Conservation (phyloP, 2,113 vertebrate genomes). For the Crotalus viridis region DNA sequence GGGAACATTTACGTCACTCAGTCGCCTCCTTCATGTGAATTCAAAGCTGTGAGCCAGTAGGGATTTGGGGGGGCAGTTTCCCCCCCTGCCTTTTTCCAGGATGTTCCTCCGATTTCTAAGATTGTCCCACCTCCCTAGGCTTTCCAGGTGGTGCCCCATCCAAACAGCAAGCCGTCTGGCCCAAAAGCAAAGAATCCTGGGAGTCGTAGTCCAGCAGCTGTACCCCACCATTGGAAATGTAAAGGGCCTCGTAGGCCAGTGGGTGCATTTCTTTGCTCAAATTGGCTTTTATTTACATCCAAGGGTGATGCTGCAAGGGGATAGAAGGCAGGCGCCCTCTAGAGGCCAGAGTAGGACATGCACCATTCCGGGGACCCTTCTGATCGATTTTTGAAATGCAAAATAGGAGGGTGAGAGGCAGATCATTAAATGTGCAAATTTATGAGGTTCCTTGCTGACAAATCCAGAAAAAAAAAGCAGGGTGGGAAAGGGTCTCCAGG, state of each 20-base stretch:
- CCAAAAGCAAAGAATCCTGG: background rate
- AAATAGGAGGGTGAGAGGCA: background rate
- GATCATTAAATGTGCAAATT: background rate
- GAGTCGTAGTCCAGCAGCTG: background rate
- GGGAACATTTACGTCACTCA: no score
- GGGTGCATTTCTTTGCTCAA: background rate
- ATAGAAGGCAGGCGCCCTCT: background rate
- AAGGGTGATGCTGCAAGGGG: background rate
- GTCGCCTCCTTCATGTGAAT: no score
- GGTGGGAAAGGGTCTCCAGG: background rate
- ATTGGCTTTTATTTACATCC: background rate
- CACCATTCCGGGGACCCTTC: background rate
- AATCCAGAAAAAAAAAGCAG: background rate
- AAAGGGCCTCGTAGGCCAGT: background rate
- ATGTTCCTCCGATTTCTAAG: background rate
- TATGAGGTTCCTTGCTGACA: background rate
- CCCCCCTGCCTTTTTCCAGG: background rate
- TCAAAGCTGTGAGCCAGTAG: no score
- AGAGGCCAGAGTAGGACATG: background rate
- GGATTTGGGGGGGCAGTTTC: no score
- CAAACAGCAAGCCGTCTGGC: background rate
- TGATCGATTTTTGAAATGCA: background rate
- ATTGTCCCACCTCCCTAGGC: background rate
- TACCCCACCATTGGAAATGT: background rate
- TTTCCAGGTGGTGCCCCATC: background rate